phyloP scores from a whole-genome alignment of 2,113 vertebrate species.

The Cyprinodon tularosa region DNA sequence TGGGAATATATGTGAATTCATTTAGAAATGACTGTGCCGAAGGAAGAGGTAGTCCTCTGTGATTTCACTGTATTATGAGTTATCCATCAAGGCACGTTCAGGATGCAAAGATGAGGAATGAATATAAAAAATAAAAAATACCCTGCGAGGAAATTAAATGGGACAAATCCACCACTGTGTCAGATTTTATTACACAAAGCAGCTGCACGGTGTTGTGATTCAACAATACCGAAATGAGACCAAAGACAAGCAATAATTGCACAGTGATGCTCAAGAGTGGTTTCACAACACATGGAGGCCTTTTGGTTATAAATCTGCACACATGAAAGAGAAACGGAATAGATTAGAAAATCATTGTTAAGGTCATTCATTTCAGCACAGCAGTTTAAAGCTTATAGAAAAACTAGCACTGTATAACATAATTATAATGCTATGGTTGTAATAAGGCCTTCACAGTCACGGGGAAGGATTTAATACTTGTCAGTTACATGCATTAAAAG shows the following conservation, averaged over 20 bases:
- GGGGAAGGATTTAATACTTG: not conserved
- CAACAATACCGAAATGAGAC: not conserved
- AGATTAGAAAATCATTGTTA: not conserved
- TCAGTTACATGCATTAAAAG: not conserved
- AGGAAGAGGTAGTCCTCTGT: constrained; percentile 40
- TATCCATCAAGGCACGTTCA: constrained; percentile 84
- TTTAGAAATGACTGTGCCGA: not conserved
- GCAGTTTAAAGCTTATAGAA: not conserved
- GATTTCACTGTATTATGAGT: constrained; percentile 87
- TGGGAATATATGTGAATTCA: not conserved
- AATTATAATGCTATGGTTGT: not conserved
- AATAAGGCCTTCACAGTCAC: not conserved
- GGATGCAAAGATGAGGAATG: constrained; percentile 63
- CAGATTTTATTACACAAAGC: not conserved
- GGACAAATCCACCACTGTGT: not conserved
- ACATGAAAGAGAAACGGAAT: not conserved
- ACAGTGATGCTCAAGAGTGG: not conserved
- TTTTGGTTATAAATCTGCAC: not conserved
- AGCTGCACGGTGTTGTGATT: not conserved
- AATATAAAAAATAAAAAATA: not conserved
- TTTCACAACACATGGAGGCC: not conserved
- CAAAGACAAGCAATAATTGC: not conserved
- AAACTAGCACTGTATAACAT: not conserved
- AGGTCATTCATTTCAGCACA: not conserved
- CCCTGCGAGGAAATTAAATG: not conserved